Base-by-base conservation (phyloP, 1,140 invertebrate genomes). In the Mamestra configurata region DNA sequence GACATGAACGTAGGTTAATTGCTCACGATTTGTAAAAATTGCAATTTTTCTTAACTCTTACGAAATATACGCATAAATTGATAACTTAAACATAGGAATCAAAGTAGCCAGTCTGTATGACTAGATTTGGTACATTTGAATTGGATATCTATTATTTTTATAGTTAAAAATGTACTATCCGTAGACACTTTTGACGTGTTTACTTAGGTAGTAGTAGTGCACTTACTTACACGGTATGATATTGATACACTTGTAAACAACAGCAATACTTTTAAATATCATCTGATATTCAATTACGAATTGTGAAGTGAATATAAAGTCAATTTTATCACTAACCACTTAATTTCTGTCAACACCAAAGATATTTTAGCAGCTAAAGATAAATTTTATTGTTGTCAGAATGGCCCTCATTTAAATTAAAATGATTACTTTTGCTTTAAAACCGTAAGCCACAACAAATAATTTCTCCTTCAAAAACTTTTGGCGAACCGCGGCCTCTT, bases 361-460 rank as follows among this genome's bases (percentile, higher is more conserved):
- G 35, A 72, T 46, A 53, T 66, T 61, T 20, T 20, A 46, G 51
- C 37, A 70, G 55, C 75, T 79, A 46, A 79, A 73, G 31, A 57
- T 73, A 57, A 71, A 78, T 70, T 78, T 11, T 78, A 70, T 24
- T 40, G 18, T 64, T 35, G 35, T 40, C 27, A 40, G n/a, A 20
- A 40, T 22, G 61, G 15, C 18, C 18, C 35, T 64, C 61, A 40
- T 64, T 64, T 64, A 64, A 64, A 64, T 64, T 64, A 64, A 64
- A 64, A 64, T 37, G 61, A 64, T 40, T 64, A 64, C 61, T 20
- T 40, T 64, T 43, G n/a, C 61, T 64, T 40, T 64, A 64, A 64
- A 40, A 64, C 61, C 31, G 61, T 40, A 35, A 40, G 61, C 61
- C 35, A 40, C 35, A 64, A 64, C 61, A 64, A 64, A 64, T 64